Percentiles rank a stretch among this genome's conserved stretches.
phyloP scores from a whole-genome alignment of 1,140 invertebrate species.

The Paramacrobiotus metropolitanus region DNA sequence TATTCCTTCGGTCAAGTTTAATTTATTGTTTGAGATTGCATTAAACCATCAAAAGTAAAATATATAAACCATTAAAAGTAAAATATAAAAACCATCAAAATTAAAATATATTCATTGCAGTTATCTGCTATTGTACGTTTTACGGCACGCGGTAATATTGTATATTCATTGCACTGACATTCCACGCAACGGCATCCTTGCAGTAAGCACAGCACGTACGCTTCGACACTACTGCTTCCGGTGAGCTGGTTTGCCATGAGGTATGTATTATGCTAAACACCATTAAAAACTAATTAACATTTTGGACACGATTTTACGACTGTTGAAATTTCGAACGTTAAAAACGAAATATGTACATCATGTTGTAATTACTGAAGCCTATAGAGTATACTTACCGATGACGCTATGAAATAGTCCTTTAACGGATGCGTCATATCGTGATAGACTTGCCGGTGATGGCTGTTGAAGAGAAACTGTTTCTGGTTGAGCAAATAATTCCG shows the following conservation, averaged over 20 bases:
- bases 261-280: constrained; percentile 19
- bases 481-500: neutral
- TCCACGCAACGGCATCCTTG: neutral
- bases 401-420: constrained; percentile 33
- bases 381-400: neutral
- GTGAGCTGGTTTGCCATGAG: neutral
- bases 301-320: too few species aligned
- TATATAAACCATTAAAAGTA: neutral
- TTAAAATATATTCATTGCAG: neutral
- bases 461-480: neutral
- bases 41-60: neutral
- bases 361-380: neutral
- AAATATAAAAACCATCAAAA: neutral
- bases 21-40: neutral
- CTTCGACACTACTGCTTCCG: constrained; percentile 7
- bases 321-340: constrained; percentile 24
- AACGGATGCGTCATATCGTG: constrained; percentile 38
- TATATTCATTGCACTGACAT: neutral
- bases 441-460: constrained; percentile 19
- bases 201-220: constrained; percentile 3
- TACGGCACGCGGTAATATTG: neutral
- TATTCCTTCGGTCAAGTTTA: neutral
- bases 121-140: constrained; percentile 7
- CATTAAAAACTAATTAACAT: too few species aligned
- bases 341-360: neutral